Conservation (phyloP, 2,113 vertebrate species). For the Phrynosoma platyrhinos region DNA sequence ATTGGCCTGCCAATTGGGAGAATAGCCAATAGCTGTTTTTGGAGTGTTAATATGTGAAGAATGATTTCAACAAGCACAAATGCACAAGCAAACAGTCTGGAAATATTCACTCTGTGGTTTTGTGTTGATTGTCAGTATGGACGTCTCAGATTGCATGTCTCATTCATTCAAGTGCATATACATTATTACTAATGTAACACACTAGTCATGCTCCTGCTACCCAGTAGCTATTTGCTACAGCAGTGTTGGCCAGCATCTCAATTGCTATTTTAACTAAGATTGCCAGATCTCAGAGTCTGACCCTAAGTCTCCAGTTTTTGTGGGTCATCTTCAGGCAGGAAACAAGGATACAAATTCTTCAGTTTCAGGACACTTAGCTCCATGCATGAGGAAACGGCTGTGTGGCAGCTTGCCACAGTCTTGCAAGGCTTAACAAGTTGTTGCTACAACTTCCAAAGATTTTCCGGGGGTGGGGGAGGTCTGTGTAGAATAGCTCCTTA, state of each 20-base stretch:
- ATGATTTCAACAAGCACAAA: conserved; percentile 16
- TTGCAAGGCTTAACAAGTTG: too few relatives aligned
- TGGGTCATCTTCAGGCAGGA: too few relatives aligned
- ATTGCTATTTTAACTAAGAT: neutral
- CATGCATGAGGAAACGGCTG: too few relatives aligned
- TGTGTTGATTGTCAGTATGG: neutral
- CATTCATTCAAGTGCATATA: neutral
- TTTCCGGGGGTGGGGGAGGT: too few relatives aligned
- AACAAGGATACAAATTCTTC: too few relatives aligned
- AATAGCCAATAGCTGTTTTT: neutral
- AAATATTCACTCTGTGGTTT: neutral
- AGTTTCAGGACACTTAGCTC: too few relatives aligned
- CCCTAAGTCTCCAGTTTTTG: too few relatives aligned
- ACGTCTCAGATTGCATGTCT: conserved; percentile 4
- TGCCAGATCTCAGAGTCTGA: too few relatives aligned
- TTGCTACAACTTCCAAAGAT: too few relatives aligned
- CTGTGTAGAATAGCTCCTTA: too few relatives aligned
- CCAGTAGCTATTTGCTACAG: neutral
- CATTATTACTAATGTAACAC: neutral
- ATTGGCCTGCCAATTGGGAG: neutral
- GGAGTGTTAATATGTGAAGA: conserved; percentile 9
- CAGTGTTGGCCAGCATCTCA: neutral
- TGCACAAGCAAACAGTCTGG: neutral
- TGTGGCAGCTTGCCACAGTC: too few relatives aligned
- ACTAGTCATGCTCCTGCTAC: neutral